phyloP scores from a whole-genome alignment of 2,797 vertebrate species.

The Microctenopoma stevenorrisi region DNA sequence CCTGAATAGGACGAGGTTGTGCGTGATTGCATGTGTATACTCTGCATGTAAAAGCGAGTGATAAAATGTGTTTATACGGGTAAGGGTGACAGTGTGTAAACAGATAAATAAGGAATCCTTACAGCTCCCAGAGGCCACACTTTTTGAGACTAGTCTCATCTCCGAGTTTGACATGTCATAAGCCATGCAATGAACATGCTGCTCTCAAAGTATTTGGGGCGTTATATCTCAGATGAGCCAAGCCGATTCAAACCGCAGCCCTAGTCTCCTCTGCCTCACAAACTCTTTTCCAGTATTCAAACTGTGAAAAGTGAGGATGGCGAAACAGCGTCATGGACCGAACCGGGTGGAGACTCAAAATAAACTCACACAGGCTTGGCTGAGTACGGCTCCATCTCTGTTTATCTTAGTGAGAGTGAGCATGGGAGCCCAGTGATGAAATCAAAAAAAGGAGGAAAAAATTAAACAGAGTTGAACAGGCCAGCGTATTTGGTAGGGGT shows the following conservation, averaged over 20 bases:
- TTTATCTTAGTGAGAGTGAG: constrained; percentile 81
- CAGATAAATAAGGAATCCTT: constrained; percentile 76
- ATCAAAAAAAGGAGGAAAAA: constrained; percentile 77
- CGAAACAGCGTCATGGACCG: constrained; percentile 79
- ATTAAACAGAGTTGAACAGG: constrained; percentile 79
- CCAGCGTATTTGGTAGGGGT: constrained; percentile 79
- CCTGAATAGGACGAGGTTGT: constrained; percentile 54
- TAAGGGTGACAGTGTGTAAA: constrained; percentile 71
- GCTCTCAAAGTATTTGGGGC: constrained; percentile 76
- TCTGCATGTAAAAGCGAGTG: constrained; percentile 37
- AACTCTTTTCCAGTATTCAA: constrained; percentile 76
- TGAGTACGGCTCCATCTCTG: constrained; percentile 74
- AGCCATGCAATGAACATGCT: constrained; percentile 62
- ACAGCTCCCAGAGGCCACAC: constrained; percentile 59
- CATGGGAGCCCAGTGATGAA: constrained; percentile 82
- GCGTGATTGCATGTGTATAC: constrained; percentile 34
- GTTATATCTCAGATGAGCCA: constrained; percentile 71
- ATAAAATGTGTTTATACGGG: constrained; percentile 59
- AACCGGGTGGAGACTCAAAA: constrained; percentile 81
- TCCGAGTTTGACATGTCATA: constrained; percentile 67
- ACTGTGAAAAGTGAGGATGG: constrained; percentile 80
- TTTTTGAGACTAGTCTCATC: constrained; percentile 60
- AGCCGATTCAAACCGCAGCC: constrained; percentile 75
- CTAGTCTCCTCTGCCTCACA: constrained; percentile 68
- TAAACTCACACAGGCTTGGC: constrained; percentile 78